Base-by-base conservation (phyloP, 2,797 vertebrate genomes). In the Pogoniulus pusillus region DNA sequence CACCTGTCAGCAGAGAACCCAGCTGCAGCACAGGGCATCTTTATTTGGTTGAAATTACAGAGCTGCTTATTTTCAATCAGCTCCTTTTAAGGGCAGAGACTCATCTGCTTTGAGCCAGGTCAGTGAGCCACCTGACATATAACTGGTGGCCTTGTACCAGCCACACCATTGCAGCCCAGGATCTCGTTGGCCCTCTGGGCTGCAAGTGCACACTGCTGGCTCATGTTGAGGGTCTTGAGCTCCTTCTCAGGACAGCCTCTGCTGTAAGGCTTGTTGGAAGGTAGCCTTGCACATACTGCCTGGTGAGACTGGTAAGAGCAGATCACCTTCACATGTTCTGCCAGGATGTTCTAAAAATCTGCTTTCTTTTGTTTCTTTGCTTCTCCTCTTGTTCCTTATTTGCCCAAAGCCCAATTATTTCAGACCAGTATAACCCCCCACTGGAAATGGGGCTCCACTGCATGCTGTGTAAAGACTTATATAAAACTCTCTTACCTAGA, bases 121-220 rank as follows among this genome's bases (percentile, higher is more conserved):
- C 53, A 20, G 53, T 39, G 39, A 35, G 58, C 29, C 32, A 58
- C 5, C 58, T 43, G 81, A 74, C 32, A n/a, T 13, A 15, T 69
- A 80, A 49, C 58, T 58, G 64, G 55, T 15, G n/a, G 26, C 35
- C 54, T 86, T 14, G 5, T 14, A 4, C 26, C 43, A 35, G 41
- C 41, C 0, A 0, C 12, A 49, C 34, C 41, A 63, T 24, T 43
- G 17, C 85, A n/a, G n/a, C n/a, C n/a, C n/a, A n/a, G n/a, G n/a
- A n/a, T n/a, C n/a, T n/a, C n/a, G n/a, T n/a, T n/a, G n/a, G n/a
- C n/a, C n/a, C n/a, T n/a, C n/a, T n/a, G n/a, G n/a, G n/a, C n/a
- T n/a, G n/a, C n/a, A n/a, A n/a, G n/a, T n/a, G n/a, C n/a, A n/a
- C n/a, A n/a, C n/a, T n/a, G n/a, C n/a, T n/a, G n/a, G n/a, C n/a